phyloP scores from a whole-genome alignment of 2,113 vertebrate species.

The Hippocampus guttulatus region DNA sequence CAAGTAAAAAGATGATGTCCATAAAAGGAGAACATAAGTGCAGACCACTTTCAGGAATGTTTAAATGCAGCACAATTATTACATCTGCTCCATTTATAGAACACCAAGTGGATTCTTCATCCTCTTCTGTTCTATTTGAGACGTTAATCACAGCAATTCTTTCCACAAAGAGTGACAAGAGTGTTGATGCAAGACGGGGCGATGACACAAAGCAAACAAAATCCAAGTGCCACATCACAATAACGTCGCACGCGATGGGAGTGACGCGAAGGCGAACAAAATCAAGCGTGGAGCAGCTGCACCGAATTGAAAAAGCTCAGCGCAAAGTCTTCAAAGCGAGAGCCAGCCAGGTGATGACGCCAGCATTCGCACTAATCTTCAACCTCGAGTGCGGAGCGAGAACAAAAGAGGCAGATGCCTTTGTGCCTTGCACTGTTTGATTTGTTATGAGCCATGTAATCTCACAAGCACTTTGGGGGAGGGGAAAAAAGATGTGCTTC shows the following conservation, averaged over 20 bases:
- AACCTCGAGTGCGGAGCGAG: slow-evolving; percentile 27
- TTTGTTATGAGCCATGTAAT: background rate
- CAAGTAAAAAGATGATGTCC: slow-evolving; percentile 1
- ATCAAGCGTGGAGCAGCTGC: background rate
- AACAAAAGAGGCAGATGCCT: slow-evolving; percentile 11
- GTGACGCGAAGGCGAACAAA: slow-evolving; percentile 34
- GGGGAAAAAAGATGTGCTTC: background rate
- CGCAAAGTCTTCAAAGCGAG: slow-evolving; percentile 28
- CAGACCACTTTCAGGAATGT: slow-evolving; percentile 12
- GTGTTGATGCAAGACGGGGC: slow-evolving; percentile 23
- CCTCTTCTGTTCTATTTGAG: slow-evolving; percentile 16
- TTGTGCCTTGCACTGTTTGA: slow-evolving; percentile 7
- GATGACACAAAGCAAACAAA: slow-evolving; percentile 24
- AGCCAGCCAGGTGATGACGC: slow-evolving; percentile 37
- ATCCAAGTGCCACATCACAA: slow-evolving; percentile 29
- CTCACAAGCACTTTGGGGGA: background rate
- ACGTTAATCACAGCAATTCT: slow-evolving; percentile 26
- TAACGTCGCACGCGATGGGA: slow-evolving; percentile 23
- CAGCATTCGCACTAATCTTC: slow-evolving; percentile 40
- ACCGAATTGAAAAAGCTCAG: slow-evolving; percentile 41
- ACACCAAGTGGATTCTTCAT: slow-evolving; percentile 32
- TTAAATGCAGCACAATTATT: slow-evolving; percentile 26
- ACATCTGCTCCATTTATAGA: slow-evolving; percentile 17
- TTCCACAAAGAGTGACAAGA: slow-evolving; percentile 12
- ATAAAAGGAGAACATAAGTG: background rate